These are phyloP conservation scores for Pemphredon lugubris DNA, from an alignment of 2,888 invertebrate species.

Conservation along the genomic window DNA sequence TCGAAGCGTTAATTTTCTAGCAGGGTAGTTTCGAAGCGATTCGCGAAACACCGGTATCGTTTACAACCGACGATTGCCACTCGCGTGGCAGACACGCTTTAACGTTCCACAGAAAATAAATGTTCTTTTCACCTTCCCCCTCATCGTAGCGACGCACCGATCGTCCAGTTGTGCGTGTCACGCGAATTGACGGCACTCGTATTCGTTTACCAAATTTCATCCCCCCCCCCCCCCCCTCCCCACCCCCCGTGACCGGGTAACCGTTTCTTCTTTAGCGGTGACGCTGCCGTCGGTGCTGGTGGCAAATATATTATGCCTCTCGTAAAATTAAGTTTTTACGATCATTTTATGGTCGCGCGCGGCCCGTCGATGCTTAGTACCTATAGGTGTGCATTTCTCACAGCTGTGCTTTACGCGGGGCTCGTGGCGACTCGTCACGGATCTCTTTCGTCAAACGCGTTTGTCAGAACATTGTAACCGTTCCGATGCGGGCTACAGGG, in stretches of 20 bases:
- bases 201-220: conserved; percentile 62
- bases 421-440: conserved; percentile 65
- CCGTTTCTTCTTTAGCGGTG: conserved; percentile 59
- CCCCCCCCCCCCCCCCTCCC: no score
- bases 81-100: no score
- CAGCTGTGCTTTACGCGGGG: conserved; percentile 61
- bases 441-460: conserved; percentile 64
- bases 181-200: no score
- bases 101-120: no score
- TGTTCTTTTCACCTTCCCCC: no score
- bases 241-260: conserved; percentile 64
- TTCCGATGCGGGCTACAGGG: conserved; percentile 1
- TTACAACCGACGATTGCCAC: no score
- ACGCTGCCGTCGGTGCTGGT: conserved; percentile 57
- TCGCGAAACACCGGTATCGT: no score
- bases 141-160: no score
- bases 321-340: conserved; percentile 82
- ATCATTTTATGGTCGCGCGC: conserved; percentile 81
- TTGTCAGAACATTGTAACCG: conserved; percentile 56
- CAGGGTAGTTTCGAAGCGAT: no score
- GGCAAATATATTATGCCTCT: conserved; percentile 81
- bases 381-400: conserved; percentile 70
- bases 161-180: no score
- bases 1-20: no score
- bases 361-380: conserved; percentile 75